Evolutionary conservation across 2,888 invertebrate species (phyloP), one percentile per base, ranked within the genome.

Genomic region (Melinopterus prodromus): DNA sequence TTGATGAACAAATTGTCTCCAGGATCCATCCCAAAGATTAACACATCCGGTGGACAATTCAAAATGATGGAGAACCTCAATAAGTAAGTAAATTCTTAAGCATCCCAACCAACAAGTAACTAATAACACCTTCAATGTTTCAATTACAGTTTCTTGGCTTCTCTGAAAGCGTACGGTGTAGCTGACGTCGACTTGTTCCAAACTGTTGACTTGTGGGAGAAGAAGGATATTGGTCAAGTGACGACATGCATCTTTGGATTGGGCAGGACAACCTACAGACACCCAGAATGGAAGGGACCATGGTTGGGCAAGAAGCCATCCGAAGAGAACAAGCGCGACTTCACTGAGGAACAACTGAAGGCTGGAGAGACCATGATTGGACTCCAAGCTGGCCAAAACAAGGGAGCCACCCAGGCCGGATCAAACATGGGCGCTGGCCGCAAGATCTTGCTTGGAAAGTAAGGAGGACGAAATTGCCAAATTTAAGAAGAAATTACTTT

Each of bases 11-110:
- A 96, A 89, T 90, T 99, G 85, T 91, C 93, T 84, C 99, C 99
- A 76, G 98, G 98, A 86, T 91, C 96, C 83, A 91, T 99, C 82
- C 88, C 93, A 87, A 99, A 98, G 90, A 95, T 99, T 91, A 98
- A 99, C 92, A 93, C 94, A 85, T 93, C 94, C 76, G 98, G 98
- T 85, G 98, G 98, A 88, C 98, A 98, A 89, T 99, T 99, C 94
- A 99, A 99, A 89, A 95, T 99, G 95, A 99, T 99, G 99, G 99
- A 99, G 90, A 99, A 99, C 92, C 97, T 99, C 90, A 97, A 97
- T 91, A 92, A 94, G 95, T 98, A 89, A 92, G 94, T 91, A 69
- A 38, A 69, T 16, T 53, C 37, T 76, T 53, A 16, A 16, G 16
- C n/a, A 12, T 71, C 12, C 76, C 90, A 91, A 85, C 88, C 87